Conservation (phyloP, 1,140 invertebrate species). For the Hylaeus volcanicus region DNA sequence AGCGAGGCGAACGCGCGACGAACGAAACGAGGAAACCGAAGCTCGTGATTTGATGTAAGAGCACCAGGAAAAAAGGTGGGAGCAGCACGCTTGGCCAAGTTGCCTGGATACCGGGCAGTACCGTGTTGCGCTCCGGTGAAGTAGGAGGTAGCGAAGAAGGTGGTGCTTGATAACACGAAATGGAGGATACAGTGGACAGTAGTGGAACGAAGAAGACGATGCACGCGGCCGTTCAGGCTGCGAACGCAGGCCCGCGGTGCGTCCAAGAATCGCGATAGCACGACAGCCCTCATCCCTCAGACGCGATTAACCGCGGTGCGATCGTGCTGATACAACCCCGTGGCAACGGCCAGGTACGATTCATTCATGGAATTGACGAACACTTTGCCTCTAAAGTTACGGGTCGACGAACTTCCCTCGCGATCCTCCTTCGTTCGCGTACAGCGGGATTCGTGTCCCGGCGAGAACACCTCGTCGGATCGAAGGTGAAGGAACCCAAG, state of each 20-base stretch:
- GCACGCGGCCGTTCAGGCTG: constrained; percentile 46
- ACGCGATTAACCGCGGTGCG: too few species aligned
- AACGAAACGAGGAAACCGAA: constrained; percentile 18
- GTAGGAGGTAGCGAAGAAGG: constrained; percentile 60
- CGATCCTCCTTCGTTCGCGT: too few species aligned
- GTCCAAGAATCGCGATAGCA: constrained; percentile 58
- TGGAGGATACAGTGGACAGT: constrained; percentile 54
- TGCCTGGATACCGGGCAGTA: constrained; percentile 61
- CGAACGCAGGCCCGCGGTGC: constrained; percentile 56
- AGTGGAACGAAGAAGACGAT: constrained; percentile 60
- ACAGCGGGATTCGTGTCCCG: background rate
- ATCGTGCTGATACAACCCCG: too few species aligned
- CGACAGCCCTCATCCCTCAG: too few species aligned
- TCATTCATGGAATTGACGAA: background rate
- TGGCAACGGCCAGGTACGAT: background rate
- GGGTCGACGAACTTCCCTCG: background rate
- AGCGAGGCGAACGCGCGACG: background rate
- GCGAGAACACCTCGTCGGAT: background rate
- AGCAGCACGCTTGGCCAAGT: constrained; percentile 62
- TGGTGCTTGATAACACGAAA: constrained; percentile 46
- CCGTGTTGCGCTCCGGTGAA: constrained; percentile 64
- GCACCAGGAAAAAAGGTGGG: constrained; percentile 31
- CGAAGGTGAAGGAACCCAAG: background rate
- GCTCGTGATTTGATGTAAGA: constrained; percentile 36
- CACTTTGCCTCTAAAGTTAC: background rate